These are phyloP conservation scores for Brachirus orientalis DNA, from an alignment of 2,113 vertebrate species.

Conservation along the genomic window DNA sequence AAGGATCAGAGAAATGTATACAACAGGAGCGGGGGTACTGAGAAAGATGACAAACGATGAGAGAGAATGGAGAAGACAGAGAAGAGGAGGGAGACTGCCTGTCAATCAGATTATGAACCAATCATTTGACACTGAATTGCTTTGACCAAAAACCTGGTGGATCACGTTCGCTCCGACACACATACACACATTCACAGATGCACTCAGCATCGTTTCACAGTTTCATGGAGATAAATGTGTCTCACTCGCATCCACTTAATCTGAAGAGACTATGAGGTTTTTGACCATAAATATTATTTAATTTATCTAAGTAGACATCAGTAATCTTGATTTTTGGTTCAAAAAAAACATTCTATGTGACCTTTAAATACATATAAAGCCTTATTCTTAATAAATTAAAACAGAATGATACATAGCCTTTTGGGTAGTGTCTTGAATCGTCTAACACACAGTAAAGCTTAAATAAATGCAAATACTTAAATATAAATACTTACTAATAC, in stretches of 20 bases:
- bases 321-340: too few relatives aligned
- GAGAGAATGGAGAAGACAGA: constrained; percentile 35
- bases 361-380: too few relatives aligned
- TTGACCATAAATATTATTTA: too few relatives aligned
- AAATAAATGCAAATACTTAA: too few relatives aligned
- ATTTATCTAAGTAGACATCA: too few relatives aligned
- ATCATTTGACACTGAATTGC: constrained; percentile 70
- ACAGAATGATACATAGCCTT: too few relatives aligned
- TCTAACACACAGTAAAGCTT: too few relatives aligned
- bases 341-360: too few relatives aligned
- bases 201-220: constrained; percentile 71
- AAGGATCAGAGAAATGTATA: constrained; percentile 29
- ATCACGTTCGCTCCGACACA: constrained; percentile 60
- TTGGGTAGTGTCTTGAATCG: too few relatives aligned
- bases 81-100: constrained; percentile 53
- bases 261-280: too few relatives aligned
- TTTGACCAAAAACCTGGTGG: constrained; percentile 71
- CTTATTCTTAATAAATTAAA: too few relatives aligned
- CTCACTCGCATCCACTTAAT: constrained; percentile 72
- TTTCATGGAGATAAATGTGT: constrained; percentile 78
- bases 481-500: too few relatives aligned
- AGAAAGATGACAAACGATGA: constrained; percentile 50
- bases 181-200: constrained; percentile 45
- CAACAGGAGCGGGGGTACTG: constrained; percentile 18
- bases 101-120: constrained; percentile 79